Evolutionary conservation across 2,888 invertebrate species (phyloP).

Genomic region (Amphipyra tragopoginis): DNA sequence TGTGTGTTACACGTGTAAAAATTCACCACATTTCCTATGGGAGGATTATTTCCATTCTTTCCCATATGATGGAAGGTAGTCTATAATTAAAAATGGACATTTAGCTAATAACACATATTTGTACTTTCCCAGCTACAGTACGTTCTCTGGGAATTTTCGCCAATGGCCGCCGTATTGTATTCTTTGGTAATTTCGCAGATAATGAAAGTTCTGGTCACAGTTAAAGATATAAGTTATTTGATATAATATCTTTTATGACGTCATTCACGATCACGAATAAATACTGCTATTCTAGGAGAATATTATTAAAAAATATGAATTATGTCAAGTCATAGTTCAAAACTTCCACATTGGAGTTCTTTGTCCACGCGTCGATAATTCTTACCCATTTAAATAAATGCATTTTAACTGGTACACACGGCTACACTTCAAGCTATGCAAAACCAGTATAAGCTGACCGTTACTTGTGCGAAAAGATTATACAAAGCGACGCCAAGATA

Average conservation of each 20-base stretch:
- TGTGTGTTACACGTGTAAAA: slow-evolving; percentile 6
- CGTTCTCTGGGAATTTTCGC: slow-evolving; percentile 62
- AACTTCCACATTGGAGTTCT: too few species aligned
- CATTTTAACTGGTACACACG: too few species aligned
- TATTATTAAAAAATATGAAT: too few species aligned
- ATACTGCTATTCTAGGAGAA: too few species aligned
- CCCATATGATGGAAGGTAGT: slow-evolving; percentile 29
- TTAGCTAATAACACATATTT: slow-evolving; percentile 59
- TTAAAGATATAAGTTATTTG: slow-evolving; percentile 17
- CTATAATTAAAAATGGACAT: slow-evolving; percentile 61
- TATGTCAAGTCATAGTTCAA: too few species aligned
- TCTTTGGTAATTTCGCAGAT: slow-evolving; percentile 56
- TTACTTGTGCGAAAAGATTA: too few species aligned
- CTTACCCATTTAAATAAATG: too few species aligned
- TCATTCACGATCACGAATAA: too few species aligned
- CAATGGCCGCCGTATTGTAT: slow-evolving; percentile 61
- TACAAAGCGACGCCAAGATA: too few species aligned
- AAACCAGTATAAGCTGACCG: too few species aligned
- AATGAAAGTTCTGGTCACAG: slow-evolving; percentile 6
- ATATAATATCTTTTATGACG: slow-evolving; percentile 4
- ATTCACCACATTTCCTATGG: slow-evolving; percentile 22
- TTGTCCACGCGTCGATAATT: too few species aligned
- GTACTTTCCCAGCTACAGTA: slow-evolving; percentile 55
- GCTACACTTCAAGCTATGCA: too few species aligned
- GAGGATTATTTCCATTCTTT: slow-evolving; percentile 38